Conservation (phyloP, 1,140 invertebrate species). For the Neotoxoptera formosana region DNA sequence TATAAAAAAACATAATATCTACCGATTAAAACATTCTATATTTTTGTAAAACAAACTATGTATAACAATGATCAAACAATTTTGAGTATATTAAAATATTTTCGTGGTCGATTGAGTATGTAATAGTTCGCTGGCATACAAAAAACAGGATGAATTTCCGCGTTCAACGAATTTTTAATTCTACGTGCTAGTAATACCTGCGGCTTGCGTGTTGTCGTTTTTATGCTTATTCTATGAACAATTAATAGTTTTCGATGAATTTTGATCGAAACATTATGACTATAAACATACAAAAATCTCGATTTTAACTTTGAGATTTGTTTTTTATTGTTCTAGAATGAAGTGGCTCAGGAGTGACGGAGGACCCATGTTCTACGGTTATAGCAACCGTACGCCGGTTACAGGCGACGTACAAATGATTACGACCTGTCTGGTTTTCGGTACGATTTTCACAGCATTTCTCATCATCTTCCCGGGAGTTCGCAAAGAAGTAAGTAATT, state of each 20-base stretch:
- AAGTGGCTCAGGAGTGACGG: conserved; percentile 87
- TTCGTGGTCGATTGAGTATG: too few species aligned
- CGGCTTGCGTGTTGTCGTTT: background rate
- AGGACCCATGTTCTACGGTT: conserved; percentile 90
- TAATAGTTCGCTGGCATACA: background rate
- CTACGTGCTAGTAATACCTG: background rate
- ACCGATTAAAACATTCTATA: background rate
- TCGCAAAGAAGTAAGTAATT: conserved; percentile 83
- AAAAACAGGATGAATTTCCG: background rate
- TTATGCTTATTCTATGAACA: background rate
- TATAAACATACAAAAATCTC: background rate
- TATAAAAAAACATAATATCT: background rate
- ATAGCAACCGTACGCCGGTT: conserved; percentile 90
- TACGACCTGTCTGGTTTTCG: conserved; percentile 84
- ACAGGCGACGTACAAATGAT: conserved; percentile 88
- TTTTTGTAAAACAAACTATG: background rate
- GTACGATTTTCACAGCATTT: conserved; percentile 89
- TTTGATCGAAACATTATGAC: background rate
- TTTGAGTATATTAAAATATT: background rate
- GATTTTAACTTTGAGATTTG: background rate
- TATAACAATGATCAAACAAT: background rate
- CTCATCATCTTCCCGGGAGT: conserved; percentile 94
- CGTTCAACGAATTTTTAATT: background rate
- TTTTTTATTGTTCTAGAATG: conserved; percentile 59
- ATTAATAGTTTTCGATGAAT: background rate